Evolutionary conservation across 2,888 invertebrate species (phyloP), one percentile per base, ranked within the genome.

Genomic region (Amiota minor): DNA sequence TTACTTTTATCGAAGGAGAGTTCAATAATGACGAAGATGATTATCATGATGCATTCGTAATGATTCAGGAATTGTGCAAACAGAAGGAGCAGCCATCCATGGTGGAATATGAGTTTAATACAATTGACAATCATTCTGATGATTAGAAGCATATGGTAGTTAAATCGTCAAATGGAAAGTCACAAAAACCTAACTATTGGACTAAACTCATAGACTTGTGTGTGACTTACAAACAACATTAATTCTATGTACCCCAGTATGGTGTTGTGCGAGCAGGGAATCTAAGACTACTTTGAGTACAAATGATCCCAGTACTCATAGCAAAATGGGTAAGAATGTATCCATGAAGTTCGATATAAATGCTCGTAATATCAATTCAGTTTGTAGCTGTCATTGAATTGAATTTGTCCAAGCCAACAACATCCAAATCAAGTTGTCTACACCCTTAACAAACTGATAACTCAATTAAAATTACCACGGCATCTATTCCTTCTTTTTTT

Each of bases 211-310:
- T 23, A 11, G 50, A 67, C 18, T n/a, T 67, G 49, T 10, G 14
- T 67, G 18, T 67, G 67, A 50, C 67, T 50, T 67, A 67, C 16
- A 67, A 67, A 11, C 67, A 67, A 50, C 50, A 50, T 11, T 50
- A 67, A 50, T 67, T 49, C 14, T 67, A 50, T 67, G 67, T 67
- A 18, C 67, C 67, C 18, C 67, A 67, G n/a, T 67, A 50, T 11
- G 67, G 67, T n/a, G 14, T 50, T 1, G 50, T 20, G 9, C 67
- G 67, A 11, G 18, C 8, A 18, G 50, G 67, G 3, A 16, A 67
- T 18, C 50, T 49, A 14, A 67, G 50, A 14, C 67, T 67, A 12
- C 50, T 67, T 67, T 50, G 67, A 9, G 67, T 67, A 3, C 67
- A 49, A 14, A 18, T 49, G 20, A 50, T 50, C 50, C 14, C 67